Percentiles rank a stretch among this genome's conserved stretches.
phyloP scores from a whole-genome alignment of 2,113 vertebrate species.

The human (Homo sapiens) region GRCh38 chr21:19435001-19435500 shows the following conservation, averaged over 20 bases:
- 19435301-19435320: neutral
- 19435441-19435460: neutral
- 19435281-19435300: neutral
- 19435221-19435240: neutral
- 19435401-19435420: neutral
- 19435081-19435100: neutral
- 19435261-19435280: neutral
- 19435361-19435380: neutral
- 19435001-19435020: neutral
- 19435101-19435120: neutral
- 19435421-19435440: neutral
- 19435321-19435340: neutral
- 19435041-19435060: neutral
- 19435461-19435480: neutral
- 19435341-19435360: neutral
- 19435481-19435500: neutral
- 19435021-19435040: neutral
- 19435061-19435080: neutral
- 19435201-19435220: neutral
- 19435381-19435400: neutral
- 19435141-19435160: neutral
- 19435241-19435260: neutral
- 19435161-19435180: neutral
- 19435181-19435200: neutral
- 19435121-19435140: neutral